Evolutionary conservation across 1,140 invertebrate species (phyloP), one percentile per base, ranked within the genome.

Genomic region (Diorhabda elongata): DNA sequence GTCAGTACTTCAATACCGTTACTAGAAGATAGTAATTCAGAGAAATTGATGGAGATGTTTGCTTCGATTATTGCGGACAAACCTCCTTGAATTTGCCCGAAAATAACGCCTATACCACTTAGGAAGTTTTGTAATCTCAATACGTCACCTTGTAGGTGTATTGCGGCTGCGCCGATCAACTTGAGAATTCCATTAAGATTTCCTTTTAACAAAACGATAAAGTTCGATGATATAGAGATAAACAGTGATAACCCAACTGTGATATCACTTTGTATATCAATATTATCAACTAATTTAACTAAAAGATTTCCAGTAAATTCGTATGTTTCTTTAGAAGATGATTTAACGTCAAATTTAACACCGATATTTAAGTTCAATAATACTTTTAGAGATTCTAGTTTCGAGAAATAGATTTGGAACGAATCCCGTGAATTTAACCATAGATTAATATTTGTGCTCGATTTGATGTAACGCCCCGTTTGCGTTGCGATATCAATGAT

Each of bases 1-100:
- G 63, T 64, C 9, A 68, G 58, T 42, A 62, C 8, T 63, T 68
- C 60, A 7, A 68, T 11, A 3, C 67, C 67, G 45, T 52, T 62
- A 5, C 7, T 42, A 8, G 67, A 59, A 26, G 45, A 44, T 41
- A 68, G 44, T 4, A 68, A 5, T 42, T 52, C 42, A 0, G 59
- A 3, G 6, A 68, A 26, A 44, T 68, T 56, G 4, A 68, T 26
- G 62, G 43, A 4, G 3, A 68, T 41, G 3, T 41, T 44, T 42
- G 59, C 67, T 62, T 61, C 52, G 26, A 68, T 52, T 7, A 68
- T n/a, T 8, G 61, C 44, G n/a, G 11, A 9, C 9, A 68, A 6
- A 44, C 67, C 67, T 8, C 67, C 67, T 5, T 5, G 9, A 44
- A 62, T 68, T 42, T 68, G 4, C 42, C 47, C 9, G 43, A 67